Conservation (phyloP, 2,888 invertebrate genomes). For the Chalcis sispes region DNA sequence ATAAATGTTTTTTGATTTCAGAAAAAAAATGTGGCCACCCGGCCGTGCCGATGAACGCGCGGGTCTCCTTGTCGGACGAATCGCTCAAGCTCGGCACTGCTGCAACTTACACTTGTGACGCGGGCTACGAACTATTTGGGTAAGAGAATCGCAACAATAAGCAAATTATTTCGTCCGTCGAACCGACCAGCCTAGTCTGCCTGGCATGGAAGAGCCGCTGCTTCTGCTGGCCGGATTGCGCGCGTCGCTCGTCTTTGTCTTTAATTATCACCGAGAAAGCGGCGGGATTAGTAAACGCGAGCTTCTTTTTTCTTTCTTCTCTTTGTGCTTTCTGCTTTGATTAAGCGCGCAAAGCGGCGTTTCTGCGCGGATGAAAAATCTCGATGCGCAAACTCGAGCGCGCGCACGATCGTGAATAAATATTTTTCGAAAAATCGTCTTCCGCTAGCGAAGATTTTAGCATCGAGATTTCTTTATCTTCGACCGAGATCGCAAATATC, state of each 20-base stretch:
- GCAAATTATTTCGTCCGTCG: too few relatives aligned
- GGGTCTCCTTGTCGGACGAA: constrained; percentile 81
- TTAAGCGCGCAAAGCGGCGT: constrained; percentile 55
- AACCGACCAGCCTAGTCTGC: too few relatives aligned
- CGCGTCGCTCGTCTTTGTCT: too few relatives aligned
- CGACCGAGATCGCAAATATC: constrained; percentile 10
- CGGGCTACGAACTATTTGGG: constrained; percentile 93
- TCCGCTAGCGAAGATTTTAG: too few relatives aligned
- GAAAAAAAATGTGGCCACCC: constrained; percentile 87
- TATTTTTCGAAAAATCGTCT: constrained; percentile 2
- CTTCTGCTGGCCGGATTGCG: too few relatives aligned
- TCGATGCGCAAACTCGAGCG: too few relatives aligned
- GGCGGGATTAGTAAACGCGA: too few relatives aligned
- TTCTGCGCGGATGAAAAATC: constrained; percentile 47
- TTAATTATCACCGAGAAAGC: constrained; percentile 58
- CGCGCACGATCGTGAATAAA: background rate
- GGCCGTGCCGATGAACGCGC: constrained; percentile 89
- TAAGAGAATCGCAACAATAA: too few relatives aligned
- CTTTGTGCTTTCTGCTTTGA: too few relatives aligned
- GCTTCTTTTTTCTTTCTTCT: too few relatives aligned
- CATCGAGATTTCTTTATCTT: constrained; percentile 8
- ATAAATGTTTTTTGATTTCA: constrained; percentile 62
- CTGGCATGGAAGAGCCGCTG: too few relatives aligned
- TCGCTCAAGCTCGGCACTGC: constrained; percentile 79
- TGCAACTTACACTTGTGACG: constrained; percentile 90